phyloP scores from a whole-genome alignment of 2,888 invertebrate genomes.

The Ctena decussata region DNA sequence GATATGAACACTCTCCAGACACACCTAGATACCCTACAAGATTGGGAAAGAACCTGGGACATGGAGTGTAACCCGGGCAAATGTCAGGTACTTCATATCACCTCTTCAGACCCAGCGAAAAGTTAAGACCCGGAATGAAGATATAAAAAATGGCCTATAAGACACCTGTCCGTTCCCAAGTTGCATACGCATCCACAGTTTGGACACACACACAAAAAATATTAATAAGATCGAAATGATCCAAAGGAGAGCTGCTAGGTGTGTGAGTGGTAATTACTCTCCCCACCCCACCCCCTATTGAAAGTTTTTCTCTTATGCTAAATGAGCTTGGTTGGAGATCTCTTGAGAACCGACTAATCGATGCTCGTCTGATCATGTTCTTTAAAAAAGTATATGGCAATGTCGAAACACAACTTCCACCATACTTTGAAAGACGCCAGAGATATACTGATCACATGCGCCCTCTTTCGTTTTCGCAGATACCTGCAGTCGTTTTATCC shows the following conservation, averaged over 20 bases:
- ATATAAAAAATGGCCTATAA: slow-evolving; percentile 1
- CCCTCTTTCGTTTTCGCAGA: not conserved
- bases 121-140: too few species aligned
- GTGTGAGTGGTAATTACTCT: not conserved
- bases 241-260: slow-evolving; percentile 7
- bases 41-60: not conserved
- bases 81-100: not conserved
- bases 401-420: not conserved
- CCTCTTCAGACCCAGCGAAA: too few species aligned
- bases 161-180: not conserved
- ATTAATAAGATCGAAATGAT: slow-evolving; percentile 16
- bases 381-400: not conserved
- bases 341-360: slow-evolving; percentile 10
- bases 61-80: not conserved
- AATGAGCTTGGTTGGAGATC: slow-evolving; percentile 8
- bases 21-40: not conserved
- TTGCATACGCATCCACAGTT: slow-evolving; percentile 6
- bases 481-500: too few species aligned
- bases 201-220: slow-evolving; percentile 5
- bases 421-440: not conserved
- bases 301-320: not conserved
- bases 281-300: not conserved
- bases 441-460: not conserved
- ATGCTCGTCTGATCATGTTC: not conserved
- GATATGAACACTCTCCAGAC: not conserved